A percentile compares a stretch with the other conserved stretches of the same genome.
These are phyloP conservation scores for Drosophila sp. DNA, from an alignment of 1,140 invertebrate species.

Conservation along the genomic window DNA sequence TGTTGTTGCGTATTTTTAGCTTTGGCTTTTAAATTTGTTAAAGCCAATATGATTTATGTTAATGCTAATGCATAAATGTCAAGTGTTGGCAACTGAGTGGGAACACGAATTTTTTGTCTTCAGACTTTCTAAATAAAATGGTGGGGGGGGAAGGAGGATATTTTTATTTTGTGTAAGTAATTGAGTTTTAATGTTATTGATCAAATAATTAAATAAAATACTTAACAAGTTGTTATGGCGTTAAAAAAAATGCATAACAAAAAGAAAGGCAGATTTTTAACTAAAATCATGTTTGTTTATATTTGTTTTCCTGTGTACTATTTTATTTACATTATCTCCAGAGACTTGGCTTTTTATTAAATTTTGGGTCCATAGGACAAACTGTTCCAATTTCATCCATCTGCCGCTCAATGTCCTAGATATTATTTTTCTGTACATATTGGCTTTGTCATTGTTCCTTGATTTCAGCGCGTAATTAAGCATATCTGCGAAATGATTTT, in stretches of 20 bases:
- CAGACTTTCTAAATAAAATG: slow-evolving; percentile 37
- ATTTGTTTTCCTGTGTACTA: too few relatives aligned
- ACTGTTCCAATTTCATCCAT: neutral
- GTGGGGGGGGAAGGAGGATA: neutral
- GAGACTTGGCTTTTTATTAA: neutral
- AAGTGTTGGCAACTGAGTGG: slow-evolving; percentile 60
- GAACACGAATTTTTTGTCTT: slow-evolving; percentile 37
- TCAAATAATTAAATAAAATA: neutral
- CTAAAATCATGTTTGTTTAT: too few relatives aligned
- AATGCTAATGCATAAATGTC: slow-evolving; percentile 75
- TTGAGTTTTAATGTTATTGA: slow-evolving; percentile 44
- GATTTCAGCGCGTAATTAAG: slow-evolving; percentile 30
- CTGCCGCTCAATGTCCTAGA: neutral
- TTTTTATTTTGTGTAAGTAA: slow-evolving; percentile 15
- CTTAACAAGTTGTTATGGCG: too few relatives aligned
- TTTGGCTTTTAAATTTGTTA: slow-evolving; percentile 65
- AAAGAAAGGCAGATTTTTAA: too few relatives aligned
- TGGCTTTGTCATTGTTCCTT: neutral
- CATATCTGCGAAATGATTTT: slow-evolving; percentile 34
- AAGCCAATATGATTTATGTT: slow-evolving; percentile 74
- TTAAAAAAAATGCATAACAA: neutral
- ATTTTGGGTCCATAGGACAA: neutral
- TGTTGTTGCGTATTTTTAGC: slow-evolving; percentile 30
- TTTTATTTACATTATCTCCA: too few relatives aligned
- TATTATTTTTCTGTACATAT: neutral